These are phyloP conservation scores for Sebastes matsubarae DNA, from an alignment of 2,797 vertebrate species.

Conservation along the genomic window DNA sequence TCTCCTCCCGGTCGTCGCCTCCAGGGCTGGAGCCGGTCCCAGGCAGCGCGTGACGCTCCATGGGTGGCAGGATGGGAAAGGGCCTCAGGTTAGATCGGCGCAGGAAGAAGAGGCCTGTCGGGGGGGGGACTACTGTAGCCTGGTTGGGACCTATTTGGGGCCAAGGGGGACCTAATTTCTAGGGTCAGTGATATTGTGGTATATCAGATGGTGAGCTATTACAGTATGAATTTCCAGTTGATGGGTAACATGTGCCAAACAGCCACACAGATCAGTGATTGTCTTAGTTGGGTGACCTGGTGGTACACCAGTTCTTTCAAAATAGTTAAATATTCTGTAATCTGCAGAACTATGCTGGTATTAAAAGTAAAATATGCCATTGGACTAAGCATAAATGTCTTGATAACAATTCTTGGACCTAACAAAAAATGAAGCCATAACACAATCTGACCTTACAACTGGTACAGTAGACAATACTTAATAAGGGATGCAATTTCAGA, in stretches of 20 bases:
- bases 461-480: background rate
- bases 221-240: slow-evolving; percentile 32
- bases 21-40: slow-evolving; percentile 13
- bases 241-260: slow-evolving; percentile 34
- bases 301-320: background rate
- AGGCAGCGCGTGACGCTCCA: slow-evolving; percentile 38
- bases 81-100: slow-evolving; percentile 47
- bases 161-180: slow-evolving; percentile 43
- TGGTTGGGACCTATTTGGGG: slow-evolving; percentile 8
- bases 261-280: background rate
- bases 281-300: background rate
- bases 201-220: slow-evolving; percentile 23
- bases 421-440: background rate
- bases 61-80: slow-evolving; percentile 62
- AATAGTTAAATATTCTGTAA: background rate
- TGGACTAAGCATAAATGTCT: background rate
- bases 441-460: background rate
- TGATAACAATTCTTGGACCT: background rate
- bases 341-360: background rate
- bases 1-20: slow-evolving; percentile 8
- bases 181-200: slow-evolving; percentile 29
- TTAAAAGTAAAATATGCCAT: background rate
- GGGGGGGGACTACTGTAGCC: background rate
- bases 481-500: too few relatives aligned
- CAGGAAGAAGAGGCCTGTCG: slow-evolving; percentile 44